These are phyloP conservation scores for Uloborus diversus DNA, from an alignment of 1,140 invertebrate genomes.

Conservation along the genomic window DNA sequence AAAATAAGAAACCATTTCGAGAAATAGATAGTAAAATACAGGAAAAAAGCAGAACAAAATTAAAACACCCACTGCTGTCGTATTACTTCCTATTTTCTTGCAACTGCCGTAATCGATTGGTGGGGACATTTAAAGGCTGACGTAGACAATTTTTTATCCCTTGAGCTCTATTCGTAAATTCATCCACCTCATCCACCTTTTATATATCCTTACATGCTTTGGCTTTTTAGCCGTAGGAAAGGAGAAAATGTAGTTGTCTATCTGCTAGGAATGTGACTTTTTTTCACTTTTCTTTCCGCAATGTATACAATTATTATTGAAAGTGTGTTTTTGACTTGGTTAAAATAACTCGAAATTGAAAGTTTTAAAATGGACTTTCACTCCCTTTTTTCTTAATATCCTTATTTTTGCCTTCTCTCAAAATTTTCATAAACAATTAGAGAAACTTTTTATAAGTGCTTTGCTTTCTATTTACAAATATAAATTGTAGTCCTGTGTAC, in stretches of 20 bases:
- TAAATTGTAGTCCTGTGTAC: too few relatives aligned
- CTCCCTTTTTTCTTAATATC: too few relatives aligned
- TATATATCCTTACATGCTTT: not conserved
- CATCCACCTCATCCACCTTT: too few relatives aligned
- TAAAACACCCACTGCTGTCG: constrained; percentile 28
- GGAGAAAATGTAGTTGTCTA: not conserved
- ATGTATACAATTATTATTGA: not conserved
- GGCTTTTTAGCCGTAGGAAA: not conserved
- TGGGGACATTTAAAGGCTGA: constrained; percentile 41
- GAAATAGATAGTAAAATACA: not conserved
- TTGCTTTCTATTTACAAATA: too few relatives aligned
- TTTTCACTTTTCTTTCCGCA: not conserved
- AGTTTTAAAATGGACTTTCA: too few relatives aligned
- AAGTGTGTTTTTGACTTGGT: not conserved
- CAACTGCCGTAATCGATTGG: constrained; percentile 39
- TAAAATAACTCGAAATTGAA: too few relatives aligned
- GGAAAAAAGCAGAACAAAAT: too few relatives aligned
- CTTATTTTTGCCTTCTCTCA: too few relatives aligned
- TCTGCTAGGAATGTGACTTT: not conserved
- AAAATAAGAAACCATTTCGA: not conserved
- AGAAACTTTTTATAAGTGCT: too few relatives aligned
- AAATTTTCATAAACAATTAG: too few relatives aligned
- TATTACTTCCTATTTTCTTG: constrained; percentile 52
- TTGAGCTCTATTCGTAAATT: not conserved
- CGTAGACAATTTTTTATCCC: constrained; percentile 29